phyloP scores from a whole-genome alignment of 37 sponge, comb jelly and placozoan genomes.

The Geodia barretti region DNA sequence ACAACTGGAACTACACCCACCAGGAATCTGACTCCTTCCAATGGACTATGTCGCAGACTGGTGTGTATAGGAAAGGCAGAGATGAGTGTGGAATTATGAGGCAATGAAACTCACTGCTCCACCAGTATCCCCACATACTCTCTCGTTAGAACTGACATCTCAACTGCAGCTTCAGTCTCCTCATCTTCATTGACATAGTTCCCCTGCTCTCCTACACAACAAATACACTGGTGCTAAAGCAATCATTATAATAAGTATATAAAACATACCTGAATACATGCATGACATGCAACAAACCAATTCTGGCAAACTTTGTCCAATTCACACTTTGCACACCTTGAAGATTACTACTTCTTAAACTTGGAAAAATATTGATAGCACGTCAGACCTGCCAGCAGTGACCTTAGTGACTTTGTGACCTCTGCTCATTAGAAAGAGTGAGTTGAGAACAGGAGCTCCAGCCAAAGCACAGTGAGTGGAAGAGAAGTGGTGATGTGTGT shows the following conservation, averaged over 20 bases:
- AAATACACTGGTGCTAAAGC: too few species aligned
- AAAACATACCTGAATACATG: slow-evolving; percentile 71
- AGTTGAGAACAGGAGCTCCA: slow-evolving; percentile 61
- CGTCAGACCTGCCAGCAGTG: slow-evolving; percentile 39
- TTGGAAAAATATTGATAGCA: background rate
- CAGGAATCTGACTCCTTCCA: slow-evolving; percentile 16
- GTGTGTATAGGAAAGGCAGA: background rate
- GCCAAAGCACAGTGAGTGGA: slow-evolving; percentile 36
- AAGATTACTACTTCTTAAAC: background rate
- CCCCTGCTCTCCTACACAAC: background rate
- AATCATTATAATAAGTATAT: too few species aligned
- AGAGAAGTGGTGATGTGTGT: slow-evolving; percentile 42
- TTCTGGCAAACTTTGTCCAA: slow-evolving; percentile 41
- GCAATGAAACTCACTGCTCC: slow-evolving; percentile 4
- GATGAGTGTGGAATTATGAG: background rate
- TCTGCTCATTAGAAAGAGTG: slow-evolving; percentile 40
- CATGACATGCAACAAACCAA: slow-evolving; percentile 45
- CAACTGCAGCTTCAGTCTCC: background rate
- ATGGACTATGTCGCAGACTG: slow-evolving; percentile 58
- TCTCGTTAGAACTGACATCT: background rate
- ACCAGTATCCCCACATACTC: background rate
- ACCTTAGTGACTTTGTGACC: background rate
- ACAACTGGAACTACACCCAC: slow-evolving; percentile 49
- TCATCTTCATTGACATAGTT: background rate
- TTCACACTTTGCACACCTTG: slow-evolving; percentile 42